A percentile compares a stretch with the other conserved stretches of the same genome.
Evolutionary conservation across 2,797 vertebrate genomes (phyloP).

Genomic region (Todus mexicanus): DNA sequence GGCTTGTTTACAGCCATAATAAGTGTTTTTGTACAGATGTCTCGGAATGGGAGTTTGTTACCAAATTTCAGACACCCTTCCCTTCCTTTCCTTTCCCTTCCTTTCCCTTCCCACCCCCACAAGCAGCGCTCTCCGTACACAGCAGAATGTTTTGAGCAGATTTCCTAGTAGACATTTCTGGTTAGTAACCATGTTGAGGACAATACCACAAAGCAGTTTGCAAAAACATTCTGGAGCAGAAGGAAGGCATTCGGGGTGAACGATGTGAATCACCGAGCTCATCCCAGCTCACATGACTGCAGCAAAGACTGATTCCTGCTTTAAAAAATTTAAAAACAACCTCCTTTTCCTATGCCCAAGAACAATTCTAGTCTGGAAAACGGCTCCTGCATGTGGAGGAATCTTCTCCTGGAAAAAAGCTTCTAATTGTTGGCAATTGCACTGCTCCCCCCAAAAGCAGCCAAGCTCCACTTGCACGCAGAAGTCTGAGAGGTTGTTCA

Average conservation of each 20-base stretch:
- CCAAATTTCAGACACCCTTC: slow-evolving; percentile 23
- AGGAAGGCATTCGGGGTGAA: slow-evolving; percentile 39
- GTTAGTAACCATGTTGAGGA: slow-evolving; percentile 20
- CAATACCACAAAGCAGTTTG: slow-evolving; percentile 42
- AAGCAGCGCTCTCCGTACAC: not conserved
- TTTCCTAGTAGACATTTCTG: slow-evolving; percentile 33
- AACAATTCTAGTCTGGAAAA: not conserved
- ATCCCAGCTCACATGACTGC: slow-evolving; percentile 32
- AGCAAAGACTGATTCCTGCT: not conserved
- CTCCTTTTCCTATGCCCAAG: not conserved
- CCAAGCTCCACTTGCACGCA: not conserved
- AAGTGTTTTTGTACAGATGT: not conserved
- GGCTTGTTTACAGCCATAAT: not conserved
- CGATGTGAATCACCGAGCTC: slow-evolving; percentile 29
- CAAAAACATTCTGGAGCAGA: slow-evolving; percentile 53
- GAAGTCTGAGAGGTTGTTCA: not conserved
- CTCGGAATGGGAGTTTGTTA: not conserved
- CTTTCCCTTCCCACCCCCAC: not conserved
- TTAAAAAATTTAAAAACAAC: not conserved
- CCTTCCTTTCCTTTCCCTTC: too few relatives aligned
- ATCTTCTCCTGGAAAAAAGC: not conserved
- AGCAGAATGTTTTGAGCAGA: slow-evolving; percentile 13
- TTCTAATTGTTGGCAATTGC: slow-evolving; percentile 1
- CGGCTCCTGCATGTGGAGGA: not conserved
- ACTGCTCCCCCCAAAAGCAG: slow-evolving; percentile 20